Percentiles rank a stretch among this genome's conserved stretches.
phyloP scores from a whole-genome alignment of 2,797 vertebrate genomes.

The Muscicapa striata region DNA sequence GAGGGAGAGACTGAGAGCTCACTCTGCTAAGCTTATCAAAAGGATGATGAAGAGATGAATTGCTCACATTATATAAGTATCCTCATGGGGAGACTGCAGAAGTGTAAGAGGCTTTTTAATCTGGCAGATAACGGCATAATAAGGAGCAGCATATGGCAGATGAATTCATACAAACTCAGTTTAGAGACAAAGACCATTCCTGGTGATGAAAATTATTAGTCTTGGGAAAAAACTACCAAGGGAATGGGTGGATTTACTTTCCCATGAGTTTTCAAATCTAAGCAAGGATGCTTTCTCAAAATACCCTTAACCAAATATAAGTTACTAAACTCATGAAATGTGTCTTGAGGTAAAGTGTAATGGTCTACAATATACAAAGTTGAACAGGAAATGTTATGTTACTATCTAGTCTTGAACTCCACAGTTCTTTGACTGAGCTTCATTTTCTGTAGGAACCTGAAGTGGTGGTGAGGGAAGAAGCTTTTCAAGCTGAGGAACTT shows the following conservation, averaged over 20 bases:
- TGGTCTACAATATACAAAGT: background rate
- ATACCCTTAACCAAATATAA: background rate
- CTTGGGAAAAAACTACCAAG: conserved; percentile 2
- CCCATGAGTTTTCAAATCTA: conserved; percentile 1
- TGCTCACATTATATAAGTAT: conserved; percentile 18
- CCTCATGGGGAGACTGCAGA: background rate
- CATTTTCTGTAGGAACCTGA: background rate
- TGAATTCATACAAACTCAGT: background rate
- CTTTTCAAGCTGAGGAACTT: background rate
- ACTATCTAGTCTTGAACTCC: background rate
- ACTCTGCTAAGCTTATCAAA: conserved; percentile 17
- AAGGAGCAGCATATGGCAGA: background rate
- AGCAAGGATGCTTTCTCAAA: background rate
- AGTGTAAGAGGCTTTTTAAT: conserved; percentile 16
- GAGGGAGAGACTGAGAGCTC: background rate
- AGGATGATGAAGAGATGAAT: conserved; percentile 11
- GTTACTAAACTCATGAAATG: background rate
- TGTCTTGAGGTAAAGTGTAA: background rate
- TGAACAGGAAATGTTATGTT: background rate
- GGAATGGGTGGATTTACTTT: background rate
- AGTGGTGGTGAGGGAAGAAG: background rate
- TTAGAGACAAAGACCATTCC: conserved; percentile 17
- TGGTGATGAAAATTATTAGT: background rate
- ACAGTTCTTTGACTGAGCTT: background rate
- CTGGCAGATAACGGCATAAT: background rate